Evolutionary conservation across 1,140 invertebrate genomes (phyloP).

Genomic region (Leguminivora glycinivorella): DNA sequence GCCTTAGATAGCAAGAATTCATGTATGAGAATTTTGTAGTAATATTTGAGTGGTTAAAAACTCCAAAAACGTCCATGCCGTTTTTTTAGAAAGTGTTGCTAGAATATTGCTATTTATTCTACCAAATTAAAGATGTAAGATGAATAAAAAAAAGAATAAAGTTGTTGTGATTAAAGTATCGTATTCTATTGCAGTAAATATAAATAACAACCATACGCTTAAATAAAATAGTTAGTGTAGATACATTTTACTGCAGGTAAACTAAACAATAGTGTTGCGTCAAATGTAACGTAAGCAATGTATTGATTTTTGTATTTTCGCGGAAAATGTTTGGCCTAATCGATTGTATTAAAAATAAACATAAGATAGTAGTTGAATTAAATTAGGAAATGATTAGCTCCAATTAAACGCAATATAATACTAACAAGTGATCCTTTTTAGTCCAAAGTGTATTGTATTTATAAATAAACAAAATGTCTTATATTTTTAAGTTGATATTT

Average conservation of each 20-base stretch:
- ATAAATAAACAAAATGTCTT: constrained; percentile 33
- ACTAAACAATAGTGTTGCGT: constrained; percentile 17
- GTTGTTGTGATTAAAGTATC: not conserved
- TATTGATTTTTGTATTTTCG: constrained; percentile 45
- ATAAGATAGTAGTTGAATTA: not conserved
- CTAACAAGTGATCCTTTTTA: not conserved
- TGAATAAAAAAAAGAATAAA: not conserved
- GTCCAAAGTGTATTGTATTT: not conserved
- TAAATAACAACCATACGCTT: not conserved
- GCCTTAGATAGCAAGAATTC: too few relatives aligned
- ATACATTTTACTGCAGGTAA: not conserved
- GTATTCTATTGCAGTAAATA: not conserved
- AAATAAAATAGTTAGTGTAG: not conserved
- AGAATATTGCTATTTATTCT: not conserved
- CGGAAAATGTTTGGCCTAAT: constrained; percentile 34
- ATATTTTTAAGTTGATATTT: constrained; percentile 39
- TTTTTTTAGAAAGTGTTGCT: constrained; percentile 18
- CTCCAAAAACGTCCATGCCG: not conserved
- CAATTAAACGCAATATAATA: not conserved
- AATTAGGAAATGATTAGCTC: constrained; percentile 31
- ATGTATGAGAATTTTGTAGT: too few relatives aligned
- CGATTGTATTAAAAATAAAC: constrained; percentile 22
- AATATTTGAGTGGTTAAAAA: constrained; percentile 31
- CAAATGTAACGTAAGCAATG: constrained; percentile 32
- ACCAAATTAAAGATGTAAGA: not conserved